These are phyloP conservation scores for Sparidentex hasta DNA, from an alignment of 2,797 vertebrate genomes.

Conservation along the genomic window DNA sequence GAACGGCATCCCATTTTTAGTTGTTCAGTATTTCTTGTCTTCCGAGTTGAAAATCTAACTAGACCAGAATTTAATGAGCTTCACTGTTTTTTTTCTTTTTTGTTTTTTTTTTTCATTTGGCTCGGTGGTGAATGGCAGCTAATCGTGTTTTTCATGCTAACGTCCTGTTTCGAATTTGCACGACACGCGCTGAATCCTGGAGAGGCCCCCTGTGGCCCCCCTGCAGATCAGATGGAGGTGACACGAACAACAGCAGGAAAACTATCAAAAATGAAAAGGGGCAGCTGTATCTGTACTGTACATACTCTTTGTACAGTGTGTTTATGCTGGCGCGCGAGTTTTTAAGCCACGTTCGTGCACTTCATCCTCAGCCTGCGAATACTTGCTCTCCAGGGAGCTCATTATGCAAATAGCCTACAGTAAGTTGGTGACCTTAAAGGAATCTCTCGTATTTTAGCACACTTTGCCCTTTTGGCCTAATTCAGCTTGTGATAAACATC, in stretches of 20 bases:
- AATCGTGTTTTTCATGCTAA: neutral
- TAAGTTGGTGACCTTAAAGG: slow-evolving; percentile 41
- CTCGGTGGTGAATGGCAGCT: neutral
- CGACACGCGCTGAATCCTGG: no score
- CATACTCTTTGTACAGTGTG: neutral
- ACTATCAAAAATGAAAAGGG: no score
- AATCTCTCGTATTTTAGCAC: slow-evolving; percentile 31
- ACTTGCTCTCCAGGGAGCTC: slow-evolving; percentile 38
- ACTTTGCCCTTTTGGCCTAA: slow-evolving; percentile 52
- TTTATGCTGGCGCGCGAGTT: neutral
- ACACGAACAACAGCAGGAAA: no score
- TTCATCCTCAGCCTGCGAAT: slow-evolving; percentile 24
- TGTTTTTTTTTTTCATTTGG: neutral
- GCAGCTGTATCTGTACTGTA: neutral
- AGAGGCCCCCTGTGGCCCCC: no score
- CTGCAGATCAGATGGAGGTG: no score
- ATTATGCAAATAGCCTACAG: slow-evolving; percentile 55
- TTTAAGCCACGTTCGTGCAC: neutral
- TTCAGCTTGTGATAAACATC: slow-evolving; percentile 41
- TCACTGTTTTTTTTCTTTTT: neutral
- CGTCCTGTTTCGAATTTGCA: neutral
- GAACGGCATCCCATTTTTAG: neutral
- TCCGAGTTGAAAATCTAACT: neutral
- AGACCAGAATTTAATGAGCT: neutral
- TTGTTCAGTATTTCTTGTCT: neutral